Evolutionary conservation across 1,140 invertebrate genomes (phyloP).

Genomic region (Drosophila paulistorum): DNA sequence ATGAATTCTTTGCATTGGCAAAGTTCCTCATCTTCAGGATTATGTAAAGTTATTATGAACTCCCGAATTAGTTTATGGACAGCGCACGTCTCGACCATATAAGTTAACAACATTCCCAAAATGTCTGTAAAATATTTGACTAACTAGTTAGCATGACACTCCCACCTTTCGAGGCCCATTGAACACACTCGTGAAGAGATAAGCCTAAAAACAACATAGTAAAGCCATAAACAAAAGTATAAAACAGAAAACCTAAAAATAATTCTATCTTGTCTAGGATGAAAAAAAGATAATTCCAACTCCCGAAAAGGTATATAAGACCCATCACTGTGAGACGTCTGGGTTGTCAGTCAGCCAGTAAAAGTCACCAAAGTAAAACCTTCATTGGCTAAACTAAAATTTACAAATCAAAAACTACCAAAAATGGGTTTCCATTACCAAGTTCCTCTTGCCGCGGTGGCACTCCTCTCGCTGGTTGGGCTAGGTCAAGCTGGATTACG

Average conservation of each 20-base stretch:
- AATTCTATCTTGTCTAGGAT: conserved; percentile 1
- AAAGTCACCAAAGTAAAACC: neutral
- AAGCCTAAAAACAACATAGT: neutral
- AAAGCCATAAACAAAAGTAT: neutral
- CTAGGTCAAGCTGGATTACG: conserved; percentile 12
- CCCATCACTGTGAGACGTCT: neutral
- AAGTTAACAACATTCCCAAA: neutral
- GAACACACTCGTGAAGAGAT: conserved; percentile 1
- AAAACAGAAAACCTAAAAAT: neutral
- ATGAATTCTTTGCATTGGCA: neutral
- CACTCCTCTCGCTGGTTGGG: conserved; percentile 23
- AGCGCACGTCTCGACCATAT: neutral
- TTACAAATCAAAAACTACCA: neutral
- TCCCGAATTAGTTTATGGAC: conserved; percentile 2
- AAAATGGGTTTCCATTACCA: neutral
- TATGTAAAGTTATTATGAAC: neutral
- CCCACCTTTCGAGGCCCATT: neutral
- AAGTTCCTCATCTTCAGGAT: neutral
- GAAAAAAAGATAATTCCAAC: neutral
- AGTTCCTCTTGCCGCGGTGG: conserved; percentile 1
- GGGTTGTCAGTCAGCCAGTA: neutral
- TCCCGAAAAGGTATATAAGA: neutral
- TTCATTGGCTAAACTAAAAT: neutral
- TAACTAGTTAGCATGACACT: neutral
- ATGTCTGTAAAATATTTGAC: neutral